Percentiles rank a stretch among this genome's conserved stretches.
These are phyloP conservation scores for Sclerurus mexicanus DNA, from an alignment of 2,113 vertebrate genomes.

Conservation along the genomic window DNA sequence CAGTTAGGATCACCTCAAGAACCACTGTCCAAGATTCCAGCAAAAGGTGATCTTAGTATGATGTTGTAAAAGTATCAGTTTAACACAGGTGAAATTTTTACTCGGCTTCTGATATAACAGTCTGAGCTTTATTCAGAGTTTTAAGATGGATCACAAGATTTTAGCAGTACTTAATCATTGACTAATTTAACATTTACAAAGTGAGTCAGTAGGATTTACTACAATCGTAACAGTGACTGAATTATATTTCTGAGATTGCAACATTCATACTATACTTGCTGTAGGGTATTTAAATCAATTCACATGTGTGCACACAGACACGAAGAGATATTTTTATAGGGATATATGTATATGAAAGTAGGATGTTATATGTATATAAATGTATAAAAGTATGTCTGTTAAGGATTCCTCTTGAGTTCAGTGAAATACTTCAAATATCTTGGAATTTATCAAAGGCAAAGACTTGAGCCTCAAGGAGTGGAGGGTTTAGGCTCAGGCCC, in stretches of 20 bases:
- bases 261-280: background rate
- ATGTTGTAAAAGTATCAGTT: background rate
- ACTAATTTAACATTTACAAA: background rate
- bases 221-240: background rate
- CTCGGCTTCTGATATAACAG: background rate
- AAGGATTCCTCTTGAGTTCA: background rate
- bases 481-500: background rate
- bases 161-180: background rate
- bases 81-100: background rate
- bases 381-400: background rate
- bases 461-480: background rate
- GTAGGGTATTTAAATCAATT: background rate
- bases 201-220: background rate
- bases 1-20: background rate
- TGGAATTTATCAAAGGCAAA: background rate
- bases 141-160: background rate
- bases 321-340: background rate
- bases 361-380: background rate
- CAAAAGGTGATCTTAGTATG: background rate
- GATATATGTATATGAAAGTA: background rate
- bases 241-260: background rate
- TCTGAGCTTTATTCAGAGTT: background rate
- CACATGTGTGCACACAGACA: too few species aligned
- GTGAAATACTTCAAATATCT: background rate
- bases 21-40: background rate